Conservation (phyloP, 2,888 invertebrate species). For the Tetragnatha montana region DNA sequence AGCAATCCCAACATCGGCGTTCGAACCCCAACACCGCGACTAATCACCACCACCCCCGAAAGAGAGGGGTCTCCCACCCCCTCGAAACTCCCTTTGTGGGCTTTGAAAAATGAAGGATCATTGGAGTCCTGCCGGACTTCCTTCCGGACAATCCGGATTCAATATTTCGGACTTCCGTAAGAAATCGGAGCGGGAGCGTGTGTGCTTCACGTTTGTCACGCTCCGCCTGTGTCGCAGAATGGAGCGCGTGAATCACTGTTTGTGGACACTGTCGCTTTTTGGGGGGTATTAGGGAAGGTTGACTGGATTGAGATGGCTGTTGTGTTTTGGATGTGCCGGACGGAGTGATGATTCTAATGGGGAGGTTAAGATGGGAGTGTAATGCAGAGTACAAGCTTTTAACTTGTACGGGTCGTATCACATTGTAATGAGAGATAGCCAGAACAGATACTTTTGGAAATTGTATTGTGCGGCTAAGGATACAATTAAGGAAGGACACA, state of each 20-base stretch:
- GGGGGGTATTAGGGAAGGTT: neutral
- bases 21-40: slow-evolving; percentile 26
- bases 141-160: slow-evolving; percentile 59
- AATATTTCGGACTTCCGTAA: slow-evolving; percentile 60
- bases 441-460: too few relatives aligned
- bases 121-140: slow-evolving; percentile 54
- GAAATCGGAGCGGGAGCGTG: slow-evolving; percentile 47
- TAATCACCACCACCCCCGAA: slow-evolving; percentile 28
- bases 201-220: slow-evolving; percentile 30
- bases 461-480: too few relatives aligned
- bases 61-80: slow-evolving; percentile 1
- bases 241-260: neutral
- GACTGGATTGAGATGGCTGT: too few relatives aligned
- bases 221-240: neutral
- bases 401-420: too few relatives aligned
- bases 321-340: too few relatives aligned
- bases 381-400: too few relatives aligned
- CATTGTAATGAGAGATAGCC: too few relatives aligned
- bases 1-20: slow-evolving; percentile 21
- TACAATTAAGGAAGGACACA: too few relatives aligned
- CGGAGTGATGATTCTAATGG: too few relatives aligned
- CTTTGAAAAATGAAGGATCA: slow-evolving; percentile 62
- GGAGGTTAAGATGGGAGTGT: too few relatives aligned
- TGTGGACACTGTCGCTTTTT: neutral
- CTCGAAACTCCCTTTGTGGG: slow-evolving; percentile 7